Percentiles rank a stretch among this genome's conserved stretches.
Evolutionary conservation across 2,888 invertebrate species (phyloP).

Genomic region (Eutolmus rufibarbis): DNA sequence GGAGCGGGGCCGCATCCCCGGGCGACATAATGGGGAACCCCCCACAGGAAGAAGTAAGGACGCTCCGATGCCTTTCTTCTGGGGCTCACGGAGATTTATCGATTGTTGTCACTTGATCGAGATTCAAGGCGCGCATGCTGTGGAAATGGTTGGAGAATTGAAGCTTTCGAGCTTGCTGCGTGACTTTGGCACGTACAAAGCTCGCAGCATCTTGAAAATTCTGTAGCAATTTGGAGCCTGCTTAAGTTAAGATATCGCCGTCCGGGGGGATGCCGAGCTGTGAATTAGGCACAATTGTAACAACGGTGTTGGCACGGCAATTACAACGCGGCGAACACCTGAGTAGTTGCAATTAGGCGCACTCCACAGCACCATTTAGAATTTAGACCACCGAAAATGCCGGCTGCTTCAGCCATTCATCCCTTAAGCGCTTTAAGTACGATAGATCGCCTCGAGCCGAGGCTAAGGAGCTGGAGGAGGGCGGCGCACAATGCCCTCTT

Average conservation of each 20-base stretch:
- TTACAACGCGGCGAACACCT: not conserved
- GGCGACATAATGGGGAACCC: not conserved
- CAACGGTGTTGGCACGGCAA: not conserved
- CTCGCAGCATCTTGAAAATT: not conserved
- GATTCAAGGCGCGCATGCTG: conserved; percentile 12
- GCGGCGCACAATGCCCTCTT: not conserved
- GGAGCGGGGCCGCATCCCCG: not conserved
- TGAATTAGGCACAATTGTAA: not conserved
- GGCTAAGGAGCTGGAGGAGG: not conserved
- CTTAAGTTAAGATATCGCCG: not conserved
- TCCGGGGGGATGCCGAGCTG: not conserved
- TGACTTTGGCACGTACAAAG: not conserved
- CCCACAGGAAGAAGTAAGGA: not conserved
- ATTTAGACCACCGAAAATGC: not conserved
- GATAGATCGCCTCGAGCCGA: not conserved
- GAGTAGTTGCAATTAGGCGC: not conserved
- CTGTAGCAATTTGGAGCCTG: not conserved
- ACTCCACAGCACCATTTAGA: not conserved
- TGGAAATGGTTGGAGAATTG: not conserved
- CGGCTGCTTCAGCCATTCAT: not conserved
- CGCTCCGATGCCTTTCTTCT: conserved; percentile 7
- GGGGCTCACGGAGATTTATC: conserved; percentile 18
- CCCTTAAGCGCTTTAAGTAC: not conserved
- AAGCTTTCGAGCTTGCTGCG: not conserved
- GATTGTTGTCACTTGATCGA: conserved; percentile 24